Conservation (phyloP, 2,888 invertebrate species). For the Pseudolycoriella hygida region DNA sequence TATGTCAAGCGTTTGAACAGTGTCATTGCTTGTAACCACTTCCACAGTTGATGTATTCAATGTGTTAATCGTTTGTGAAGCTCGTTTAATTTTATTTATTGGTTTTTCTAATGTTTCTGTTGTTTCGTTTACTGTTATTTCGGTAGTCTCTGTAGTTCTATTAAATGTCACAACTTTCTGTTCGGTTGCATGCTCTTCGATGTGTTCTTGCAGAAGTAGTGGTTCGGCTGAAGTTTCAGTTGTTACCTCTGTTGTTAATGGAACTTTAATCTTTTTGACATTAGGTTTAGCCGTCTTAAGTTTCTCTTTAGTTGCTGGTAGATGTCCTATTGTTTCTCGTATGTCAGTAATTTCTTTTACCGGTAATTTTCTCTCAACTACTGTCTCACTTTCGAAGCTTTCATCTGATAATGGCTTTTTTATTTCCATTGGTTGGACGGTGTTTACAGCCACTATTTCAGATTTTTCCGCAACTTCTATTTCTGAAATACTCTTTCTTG, state of each 20-base stretch:
- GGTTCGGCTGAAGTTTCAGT: not conserved
- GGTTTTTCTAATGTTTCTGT: constrained; percentile 14
- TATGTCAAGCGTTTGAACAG: constrained; percentile 9
- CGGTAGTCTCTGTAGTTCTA: constrained; percentile 10
- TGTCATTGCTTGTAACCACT: constrained; percentile 19
- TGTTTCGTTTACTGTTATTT: constrained; percentile 19
- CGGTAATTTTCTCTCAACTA: too few relatives aligned
- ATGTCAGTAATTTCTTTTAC: too few relatives aligned
- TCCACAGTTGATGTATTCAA: constrained; percentile 22
- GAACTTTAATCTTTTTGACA: not conserved
- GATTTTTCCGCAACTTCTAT: too few relatives aligned
- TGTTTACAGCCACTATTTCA: too few relatives aligned
- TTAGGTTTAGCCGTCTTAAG: constrained; percentile 20
- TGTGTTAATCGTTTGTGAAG: constrained; percentile 28
- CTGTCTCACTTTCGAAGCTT: too few relatives aligned
- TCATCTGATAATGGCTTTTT: too few relatives aligned
- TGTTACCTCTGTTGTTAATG: not conserved
- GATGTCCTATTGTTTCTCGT: too few relatives aligned
- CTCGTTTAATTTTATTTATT: constrained; percentile 24
- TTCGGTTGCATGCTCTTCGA: constrained; percentile 11
- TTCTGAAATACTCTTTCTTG: too few relatives aligned
- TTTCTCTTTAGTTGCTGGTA: too few relatives aligned
- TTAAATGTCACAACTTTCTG: not conserved
- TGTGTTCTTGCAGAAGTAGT: not conserved
- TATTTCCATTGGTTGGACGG: too few relatives aligned